A percentile compares a stretch with the other conserved stretches of the same genome.
Evolutionary conservation across 2,113 vertebrate species (phyloP).

Genomic region (Otus sunia): DNA sequence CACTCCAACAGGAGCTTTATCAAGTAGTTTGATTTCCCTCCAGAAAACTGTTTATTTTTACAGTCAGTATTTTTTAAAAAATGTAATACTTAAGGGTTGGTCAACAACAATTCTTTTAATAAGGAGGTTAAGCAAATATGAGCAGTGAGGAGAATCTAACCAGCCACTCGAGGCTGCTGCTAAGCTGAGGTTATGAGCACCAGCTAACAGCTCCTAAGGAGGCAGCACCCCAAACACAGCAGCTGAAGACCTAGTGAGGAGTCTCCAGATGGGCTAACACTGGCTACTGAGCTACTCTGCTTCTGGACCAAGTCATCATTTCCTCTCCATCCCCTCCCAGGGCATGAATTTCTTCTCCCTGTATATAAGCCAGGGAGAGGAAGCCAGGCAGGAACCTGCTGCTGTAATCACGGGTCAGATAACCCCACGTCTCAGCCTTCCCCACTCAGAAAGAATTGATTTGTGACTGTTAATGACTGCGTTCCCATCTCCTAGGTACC

Average conservation of each 20-base stretch:
- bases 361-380: background rate
- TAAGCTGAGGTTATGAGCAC: background rate
- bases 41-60: background rate
- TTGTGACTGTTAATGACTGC: background rate
- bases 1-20: background rate
- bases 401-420: background rate
- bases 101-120: background rate
- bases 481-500: background rate
- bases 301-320: background rate
- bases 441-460: background rate
- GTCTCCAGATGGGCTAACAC: background rate
- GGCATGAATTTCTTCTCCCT: background rate
- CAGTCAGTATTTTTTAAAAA: background rate
- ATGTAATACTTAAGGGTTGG: background rate
- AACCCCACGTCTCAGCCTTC: background rate
- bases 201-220: background rate
- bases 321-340: background rate
- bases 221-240: background rate
- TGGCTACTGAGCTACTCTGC: background rate
- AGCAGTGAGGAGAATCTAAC: background rate
- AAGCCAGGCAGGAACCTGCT: background rate
- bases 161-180: background rate
- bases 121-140: background rate
- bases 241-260: background rate
- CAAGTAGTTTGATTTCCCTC: background rate